A percentile compares a stretch with the other conserved stretches of the same genome.
Conservation (phyloP, 1,140 invertebrate species). For the Drosophila nebulosa region DNA sequence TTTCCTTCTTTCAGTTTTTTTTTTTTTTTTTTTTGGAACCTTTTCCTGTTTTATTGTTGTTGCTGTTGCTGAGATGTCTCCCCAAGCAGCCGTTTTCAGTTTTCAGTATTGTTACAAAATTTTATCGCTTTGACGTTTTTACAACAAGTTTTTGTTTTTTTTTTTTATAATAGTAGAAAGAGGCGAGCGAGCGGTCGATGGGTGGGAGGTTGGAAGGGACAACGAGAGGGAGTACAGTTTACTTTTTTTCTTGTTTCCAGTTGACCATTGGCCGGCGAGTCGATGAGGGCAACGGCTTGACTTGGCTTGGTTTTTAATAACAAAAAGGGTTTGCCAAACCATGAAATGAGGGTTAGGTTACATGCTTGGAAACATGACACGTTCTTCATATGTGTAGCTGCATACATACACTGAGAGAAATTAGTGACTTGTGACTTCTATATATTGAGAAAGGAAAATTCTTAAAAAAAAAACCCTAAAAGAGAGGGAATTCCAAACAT, state of each 20-base stretch:
- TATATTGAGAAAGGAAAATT: too few species aligned
- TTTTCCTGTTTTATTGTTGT: slow-evolving; percentile 57
- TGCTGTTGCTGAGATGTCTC: slow-evolving; percentile 15
- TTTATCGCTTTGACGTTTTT: slow-evolving; percentile 59
- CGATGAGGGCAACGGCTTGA: slow-evolving; percentile 20
- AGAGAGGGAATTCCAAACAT: too few species aligned
- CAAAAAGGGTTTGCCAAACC: slow-evolving; percentile 41
- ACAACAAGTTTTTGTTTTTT: slow-evolving; percentile 17
- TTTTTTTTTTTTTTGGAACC: slow-evolving; percentile 39
- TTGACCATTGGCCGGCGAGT: slow-evolving; percentile 15
- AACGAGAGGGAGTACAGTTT: slow-evolving; percentile 31
- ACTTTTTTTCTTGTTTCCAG: slow-evolving; percentile 3
- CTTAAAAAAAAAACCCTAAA: too few species aligned
- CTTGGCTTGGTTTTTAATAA: slow-evolving; percentile 3
- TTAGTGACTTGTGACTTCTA: too few species aligned
- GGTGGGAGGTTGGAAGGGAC: neutral
- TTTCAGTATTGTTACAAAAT: slow-evolving; percentile 54
- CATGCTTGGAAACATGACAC: slow-evolving; percentile 7
- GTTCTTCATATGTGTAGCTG: neutral
- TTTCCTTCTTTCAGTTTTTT: slow-evolving; percentile 53
- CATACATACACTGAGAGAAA: neutral
- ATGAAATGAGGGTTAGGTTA: slow-evolving; percentile 28
- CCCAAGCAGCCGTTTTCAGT: slow-evolving; percentile 51
- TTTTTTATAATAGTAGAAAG: neutral
- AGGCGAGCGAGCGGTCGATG: neutral